Base-by-base conservation (phyloP, 2,797 vertebrate species). In the Protonibea diacanthus region DNA sequence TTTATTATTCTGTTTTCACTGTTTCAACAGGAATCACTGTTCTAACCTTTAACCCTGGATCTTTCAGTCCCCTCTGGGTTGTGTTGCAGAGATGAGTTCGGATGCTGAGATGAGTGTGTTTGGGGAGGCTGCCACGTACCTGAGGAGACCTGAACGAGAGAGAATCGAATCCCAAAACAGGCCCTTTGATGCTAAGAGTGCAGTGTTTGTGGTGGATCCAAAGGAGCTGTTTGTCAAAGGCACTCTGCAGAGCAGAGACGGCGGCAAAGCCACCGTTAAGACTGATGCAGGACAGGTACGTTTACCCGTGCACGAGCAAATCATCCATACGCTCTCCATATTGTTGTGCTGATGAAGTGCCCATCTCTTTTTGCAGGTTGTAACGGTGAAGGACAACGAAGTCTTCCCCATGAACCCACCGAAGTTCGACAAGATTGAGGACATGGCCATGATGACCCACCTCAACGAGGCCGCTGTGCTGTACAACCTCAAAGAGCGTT, bases 401-500 rank as follows among this genome's bases (percentile, higher is more conserved):
- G 42, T 97, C 40, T 95, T 82, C 69, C 87, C 86, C 48, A 90
- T 91, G 90, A 96, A 93, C 75, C 83, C 77, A 3, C 81, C 86
- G 18, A 93, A 93, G 80, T 94, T 73, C 7, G 90, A 93, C 69
- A 94, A 93, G 82, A 93, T 93, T 53, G 92, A 93, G 86, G 93
- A 93, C 88, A 93, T 93, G 93, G 93, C 88, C 83, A 94, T 93
- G 92, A 91, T 93, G 93, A 94, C 93, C 62, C 91, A 93, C 81
- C 93, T 94, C 52, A 89, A 92, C 8, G 93, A 93, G 69, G 83
- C 93, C 0, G 94, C 95, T 0, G 96, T 96, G 83, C 93, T 97
- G 83, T 96, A 92, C 86, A 96, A 97, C 88, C 96, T 97, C 86
- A 96, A 96, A 94, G 96, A 97, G 66, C 95, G 96, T 71, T 96